Percentiles rank a stretch among this genome's conserved stretches.
Conservation (phyloP, 2,888 invertebrate genomes). For the Apocheima hispidaria region DNA sequence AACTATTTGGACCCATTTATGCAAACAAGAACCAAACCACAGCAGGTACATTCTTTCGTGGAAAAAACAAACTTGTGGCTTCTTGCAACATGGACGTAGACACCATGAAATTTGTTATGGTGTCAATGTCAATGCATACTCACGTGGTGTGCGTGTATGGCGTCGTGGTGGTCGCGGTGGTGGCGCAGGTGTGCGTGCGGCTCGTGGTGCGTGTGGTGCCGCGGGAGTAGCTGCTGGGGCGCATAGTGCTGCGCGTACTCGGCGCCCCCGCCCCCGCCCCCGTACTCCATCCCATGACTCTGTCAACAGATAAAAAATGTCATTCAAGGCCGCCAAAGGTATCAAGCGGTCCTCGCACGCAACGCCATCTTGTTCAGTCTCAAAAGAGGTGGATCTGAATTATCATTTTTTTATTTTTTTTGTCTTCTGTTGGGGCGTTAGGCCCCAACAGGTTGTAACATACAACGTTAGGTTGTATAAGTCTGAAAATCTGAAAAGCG, state of each 20-base stretch:
- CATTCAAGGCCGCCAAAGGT: too few species aligned
- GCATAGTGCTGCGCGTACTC: constrained; percentile 82
- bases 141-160: constrained; percentile 79
- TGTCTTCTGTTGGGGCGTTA: too few species aligned
- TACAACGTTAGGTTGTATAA: too few species aligned
- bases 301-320: constrained; percentile 51
- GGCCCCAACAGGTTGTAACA: too few species aligned
- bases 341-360: too few species aligned
- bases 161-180: constrained; percentile 80
- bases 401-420: too few species aligned
- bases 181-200: constrained; percentile 78
- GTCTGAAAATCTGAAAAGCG: too few species aligned
- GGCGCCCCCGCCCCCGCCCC: constrained; percentile 74
- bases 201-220: constrained; percentile 80
- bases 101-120: background rate
- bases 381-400: too few species aligned
- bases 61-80: background rate
- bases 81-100: background rate
- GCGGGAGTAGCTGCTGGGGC: constrained; percentile 78
- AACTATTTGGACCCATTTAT: too few species aligned
- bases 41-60: too few species aligned
- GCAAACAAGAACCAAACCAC: too few species aligned
- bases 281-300: constrained; percentile 84
- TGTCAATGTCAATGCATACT: constrained; percentile 46
- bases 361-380: too few species aligned